Evolutionary conservation across 1,140 invertebrate genomes (phyloP).

Genomic region (Hycleus phaleratus): DNA sequence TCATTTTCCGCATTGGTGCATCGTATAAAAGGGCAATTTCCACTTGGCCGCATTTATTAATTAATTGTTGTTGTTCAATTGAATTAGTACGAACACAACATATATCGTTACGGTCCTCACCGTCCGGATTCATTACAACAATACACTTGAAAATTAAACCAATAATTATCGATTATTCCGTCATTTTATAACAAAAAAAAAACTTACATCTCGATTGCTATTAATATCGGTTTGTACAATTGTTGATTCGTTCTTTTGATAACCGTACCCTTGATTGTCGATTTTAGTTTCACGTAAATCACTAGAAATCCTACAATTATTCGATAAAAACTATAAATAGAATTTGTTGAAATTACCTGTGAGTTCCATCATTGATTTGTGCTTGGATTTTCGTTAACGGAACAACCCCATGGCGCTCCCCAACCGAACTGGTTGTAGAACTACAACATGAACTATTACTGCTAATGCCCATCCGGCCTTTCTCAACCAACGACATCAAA

Average conservation of each 20-base stretch:
- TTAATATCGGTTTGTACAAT: conserved; percentile 35
- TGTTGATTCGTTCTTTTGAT: conserved; percentile 28
- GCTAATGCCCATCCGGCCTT: conserved; percentile 45
- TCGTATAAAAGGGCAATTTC: conserved; percentile 86
- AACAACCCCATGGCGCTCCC: conserved; percentile 31
- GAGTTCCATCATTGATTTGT: conserved; percentile 30
- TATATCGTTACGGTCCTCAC: conserved; percentile 31
- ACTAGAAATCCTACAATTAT: conserved; percentile 21
- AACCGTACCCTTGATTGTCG: conserved; percentile 37
- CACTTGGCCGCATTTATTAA: conserved; percentile 60
- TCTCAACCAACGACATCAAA: conserved; percentile 51
- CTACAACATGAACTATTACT: conserved; percentile 40
- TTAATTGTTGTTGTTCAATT: conserved; percentile 10
- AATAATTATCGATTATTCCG: too few species aligned
- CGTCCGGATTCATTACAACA: conserved; percentile 37
- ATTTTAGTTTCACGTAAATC: conserved; percentile 38
- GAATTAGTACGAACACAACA: conserved; percentile 27
- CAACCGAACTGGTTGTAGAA: conserved; percentile 38
- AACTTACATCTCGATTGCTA: conserved; percentile 43
- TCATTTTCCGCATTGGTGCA: conserved; percentile 81
- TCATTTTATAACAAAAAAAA: background rate
- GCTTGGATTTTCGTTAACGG: conserved; percentile 29
- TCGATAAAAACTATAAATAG: background rate
- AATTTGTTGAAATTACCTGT: conserved; percentile 21
- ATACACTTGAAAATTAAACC: conserved; percentile 29